Evolutionary conservation across 2,888 invertebrate species (phyloP).

Genomic region (Scrobipalpa costella): DNA sequence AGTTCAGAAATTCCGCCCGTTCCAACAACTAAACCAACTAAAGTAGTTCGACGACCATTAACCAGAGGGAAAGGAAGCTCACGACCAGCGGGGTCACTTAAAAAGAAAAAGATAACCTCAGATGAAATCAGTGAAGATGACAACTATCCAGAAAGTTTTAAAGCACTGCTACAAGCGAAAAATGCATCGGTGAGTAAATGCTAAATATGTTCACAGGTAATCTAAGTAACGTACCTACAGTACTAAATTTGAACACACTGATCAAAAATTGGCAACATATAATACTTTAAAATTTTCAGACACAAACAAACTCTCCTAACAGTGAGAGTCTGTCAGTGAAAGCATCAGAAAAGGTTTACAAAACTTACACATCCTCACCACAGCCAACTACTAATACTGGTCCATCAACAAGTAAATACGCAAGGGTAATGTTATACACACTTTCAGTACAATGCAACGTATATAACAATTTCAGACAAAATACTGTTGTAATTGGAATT

Average conservation of each 20-base stretch:
- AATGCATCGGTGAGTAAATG: slow-evolving; percentile 72
- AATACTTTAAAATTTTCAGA: slow-evolving; percentile 59
- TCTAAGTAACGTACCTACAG: background rate
- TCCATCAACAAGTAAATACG: slow-evolving; percentile 62
- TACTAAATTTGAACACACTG: slow-evolving; percentile 1
- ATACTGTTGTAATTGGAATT: no score
- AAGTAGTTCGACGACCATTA: slow-evolving; percentile 60
- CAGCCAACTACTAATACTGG: slow-evolving; percentile 60
- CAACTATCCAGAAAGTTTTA: slow-evolving; percentile 85
- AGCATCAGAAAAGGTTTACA: slow-evolving; percentile 76
- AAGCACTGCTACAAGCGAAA: slow-evolving; percentile 83
- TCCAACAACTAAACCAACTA: slow-evolving; percentile 46
- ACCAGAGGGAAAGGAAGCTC: slow-evolving; percentile 52
- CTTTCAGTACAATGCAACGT: slow-evolving; percentile 20
- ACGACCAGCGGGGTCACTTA: slow-evolving; percentile 42
- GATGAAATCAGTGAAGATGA: slow-evolving; percentile 83
- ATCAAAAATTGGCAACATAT: slow-evolving; percentile 15
- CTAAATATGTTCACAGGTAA: background rate
- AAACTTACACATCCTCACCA: slow-evolving; percentile 66
- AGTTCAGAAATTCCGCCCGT: slow-evolving; percentile 51
- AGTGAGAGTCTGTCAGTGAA: slow-evolving; percentile 76
- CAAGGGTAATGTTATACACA: slow-evolving; percentile 62
- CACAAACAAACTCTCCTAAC: slow-evolving; percentile 68
- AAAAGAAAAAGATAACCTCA: slow-evolving; percentile 41
- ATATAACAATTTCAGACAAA: no score